A percentile compares a stretch with the other conserved stretches of the same genome.
Evolutionary conservation across 2,797 vertebrate species (phyloP).

Genomic region (Sebastes steindachneri): DNA sequence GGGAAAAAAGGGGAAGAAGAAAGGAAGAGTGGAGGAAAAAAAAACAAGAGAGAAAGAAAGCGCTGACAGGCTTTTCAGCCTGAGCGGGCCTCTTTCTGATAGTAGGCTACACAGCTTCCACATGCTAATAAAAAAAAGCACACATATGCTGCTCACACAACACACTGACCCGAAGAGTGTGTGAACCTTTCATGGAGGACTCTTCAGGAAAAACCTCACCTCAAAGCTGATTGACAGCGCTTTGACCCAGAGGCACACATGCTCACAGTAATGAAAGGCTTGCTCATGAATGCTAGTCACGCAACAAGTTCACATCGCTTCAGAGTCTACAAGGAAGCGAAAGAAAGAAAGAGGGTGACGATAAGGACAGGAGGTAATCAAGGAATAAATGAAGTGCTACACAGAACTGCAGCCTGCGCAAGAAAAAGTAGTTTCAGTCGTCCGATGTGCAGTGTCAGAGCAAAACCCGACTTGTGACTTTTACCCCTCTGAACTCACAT

Average conservation of each 20-base stretch:
- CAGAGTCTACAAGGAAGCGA: neutral
- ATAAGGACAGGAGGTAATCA: neutral
- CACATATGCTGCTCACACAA: slow-evolving; percentile 7
- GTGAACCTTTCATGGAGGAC: slow-evolving; percentile 10
- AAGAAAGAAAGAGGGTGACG: neutral
- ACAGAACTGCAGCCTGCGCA: neutral
- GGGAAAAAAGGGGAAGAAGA: neutral
- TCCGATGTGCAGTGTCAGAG: neutral
- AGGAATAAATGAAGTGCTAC: neutral
- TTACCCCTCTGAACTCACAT: slow-evolving; percentile 34
- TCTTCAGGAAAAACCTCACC: slow-evolving; percentile 7
- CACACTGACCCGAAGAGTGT: slow-evolving; percentile 18
- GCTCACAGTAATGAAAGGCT: slow-evolving; percentile 24
- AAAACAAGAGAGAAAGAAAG: slow-evolving; percentile 38
- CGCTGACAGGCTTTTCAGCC: slow-evolving; percentile 58
- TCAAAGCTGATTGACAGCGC: slow-evolving; percentile 34
- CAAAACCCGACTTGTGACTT: slow-evolving; percentile 20
- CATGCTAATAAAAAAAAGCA: slow-evolving; percentile 47
- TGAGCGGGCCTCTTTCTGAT: slow-evolving; percentile 47
- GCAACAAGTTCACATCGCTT: slow-evolving; percentile 16
- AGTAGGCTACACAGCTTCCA: slow-evolving; percentile 29
- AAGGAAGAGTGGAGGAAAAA: slow-evolving; percentile 20
- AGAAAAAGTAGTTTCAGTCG: neutral
- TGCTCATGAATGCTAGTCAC: slow-evolving; percentile 10
- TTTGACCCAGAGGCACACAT: slow-evolving; percentile 25